phyloP scores from a whole-genome alignment of 2,888 invertebrate genomes.

The Platycheirus albimanus region DNA sequence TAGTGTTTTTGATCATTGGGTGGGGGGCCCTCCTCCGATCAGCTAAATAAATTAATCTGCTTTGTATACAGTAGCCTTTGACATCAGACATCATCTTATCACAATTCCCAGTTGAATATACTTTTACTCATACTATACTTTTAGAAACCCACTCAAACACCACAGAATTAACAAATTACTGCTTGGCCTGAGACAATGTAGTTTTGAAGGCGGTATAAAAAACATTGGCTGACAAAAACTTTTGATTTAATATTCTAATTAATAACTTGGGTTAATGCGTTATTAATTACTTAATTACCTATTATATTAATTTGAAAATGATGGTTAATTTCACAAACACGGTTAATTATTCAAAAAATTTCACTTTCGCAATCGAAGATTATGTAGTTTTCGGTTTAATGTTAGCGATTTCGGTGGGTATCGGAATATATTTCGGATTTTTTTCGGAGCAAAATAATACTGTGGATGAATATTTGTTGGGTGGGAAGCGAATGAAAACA shows the following conservation, averaged over 20 bases:
- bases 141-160: not conserved
- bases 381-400: constrained; percentile 84
- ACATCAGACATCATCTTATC: constrained; percentile 13
- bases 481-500: constrained; percentile 84
- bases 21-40: too few species aligned
- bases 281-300: too few species aligned
- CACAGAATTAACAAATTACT: too few species aligned
- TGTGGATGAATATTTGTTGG: constrained; percentile 84
- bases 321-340: not conserved
- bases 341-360: constrained; percentile 37
- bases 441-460: constrained; percentile 83
- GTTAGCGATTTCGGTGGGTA: constrained; percentile 84
- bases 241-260: too few species aligned
- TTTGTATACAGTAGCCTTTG: constrained; percentile 3
- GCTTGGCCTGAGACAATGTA: too few species aligned
- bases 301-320: too few species aligned
- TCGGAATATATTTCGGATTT: constrained; percentile 85
- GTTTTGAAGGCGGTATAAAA: too few species aligned
- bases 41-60: not conserved
- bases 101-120: not conserved
- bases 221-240: too few species aligned
- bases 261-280: too few species aligned
- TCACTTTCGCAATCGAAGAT: constrained; percentile 81
- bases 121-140: not conserved
- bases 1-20: too few species aligned